These are phyloP conservation scores for Drosophila tani DNA, from an alignment of 1,140 invertebrate genomes.

Conservation along the genomic window DNA sequence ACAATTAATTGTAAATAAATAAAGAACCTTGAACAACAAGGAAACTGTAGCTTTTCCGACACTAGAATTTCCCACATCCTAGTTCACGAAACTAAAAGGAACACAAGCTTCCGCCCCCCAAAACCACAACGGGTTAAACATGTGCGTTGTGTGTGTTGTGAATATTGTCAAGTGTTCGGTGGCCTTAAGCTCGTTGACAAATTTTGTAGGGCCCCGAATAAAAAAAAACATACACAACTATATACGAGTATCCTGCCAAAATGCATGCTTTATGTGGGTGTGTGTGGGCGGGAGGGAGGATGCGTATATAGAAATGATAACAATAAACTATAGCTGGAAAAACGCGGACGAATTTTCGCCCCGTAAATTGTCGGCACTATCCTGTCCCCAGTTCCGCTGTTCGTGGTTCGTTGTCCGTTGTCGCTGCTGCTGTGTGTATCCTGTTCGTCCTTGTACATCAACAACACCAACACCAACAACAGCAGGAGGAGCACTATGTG, in stretches of 20 bases:
- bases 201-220: constrained; percentile 10
- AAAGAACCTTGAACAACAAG: neutral
- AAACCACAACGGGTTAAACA: constrained; percentile 14
- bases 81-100: constrained; percentile 2
- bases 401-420: neutral
- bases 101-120: constrained; percentile 6
- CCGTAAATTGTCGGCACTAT: constrained; percentile 68
- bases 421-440: constrained; percentile 3
- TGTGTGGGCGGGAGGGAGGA: neutral
- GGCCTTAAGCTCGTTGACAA: constrained; percentile 50
- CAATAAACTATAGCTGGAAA: constrained; percentile 63
- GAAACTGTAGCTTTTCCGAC: neutral
- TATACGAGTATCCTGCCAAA: constrained; percentile 27
- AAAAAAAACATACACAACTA: neutral
- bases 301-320: constrained; percentile 66
- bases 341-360: constrained; percentile 48
- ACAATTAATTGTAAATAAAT: neutral
- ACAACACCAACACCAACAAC: constrained; percentile 34
- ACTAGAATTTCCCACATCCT: neutral
- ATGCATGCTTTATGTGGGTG: constrained; percentile 30
- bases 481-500: constrained; percentile 50
- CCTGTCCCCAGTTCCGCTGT: constrained; percentile 31
- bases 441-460: constrained; percentile 40
- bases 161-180: constrained; percentile 30
- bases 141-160: constrained; percentile 2